Percentiles rank a stretch among this genome's conserved stretches.
These are phyloP conservation scores for Sycophila texana DNA, from an alignment of 2,888 invertebrate species.

Conservation along the genomic window DNA sequence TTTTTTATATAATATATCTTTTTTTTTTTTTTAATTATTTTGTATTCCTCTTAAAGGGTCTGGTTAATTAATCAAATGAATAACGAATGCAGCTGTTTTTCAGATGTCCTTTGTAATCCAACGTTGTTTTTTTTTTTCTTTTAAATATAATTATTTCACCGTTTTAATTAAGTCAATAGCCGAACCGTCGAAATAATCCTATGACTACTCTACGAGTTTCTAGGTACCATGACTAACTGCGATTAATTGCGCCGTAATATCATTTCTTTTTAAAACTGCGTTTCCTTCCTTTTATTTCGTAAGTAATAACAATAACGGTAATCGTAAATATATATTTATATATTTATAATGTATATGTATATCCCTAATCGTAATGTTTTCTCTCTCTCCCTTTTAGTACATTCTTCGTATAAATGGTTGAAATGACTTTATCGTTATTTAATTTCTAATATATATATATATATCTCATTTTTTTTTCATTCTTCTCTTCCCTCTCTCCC, in stretches of 20 bases:
- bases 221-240: conserved; percentile 36
- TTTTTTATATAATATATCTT: conserved; percentile 65
- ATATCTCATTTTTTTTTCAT: conserved; percentile 8
- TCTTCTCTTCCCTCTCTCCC: conserved; percentile 4
- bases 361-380: conserved; percentile 59
- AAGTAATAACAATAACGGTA: conserved; percentile 61
- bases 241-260: conserved; percentile 42
- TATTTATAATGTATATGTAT: conserved; percentile 52
- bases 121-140: conserved; percentile 5
- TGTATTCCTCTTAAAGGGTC: conserved; percentile 49
- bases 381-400: conserved; percentile 11
- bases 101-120: background rate
- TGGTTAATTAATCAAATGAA: conserved; percentile 54
- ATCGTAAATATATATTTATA: conserved; percentile 61
- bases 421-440: conserved; percentile 57
- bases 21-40: conserved; percentile 36
- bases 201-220: conserved; percentile 33
- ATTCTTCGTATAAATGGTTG: conserved; percentile 58
- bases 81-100: conserved; percentile 63
- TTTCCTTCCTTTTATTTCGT: conserved; percentile 37
- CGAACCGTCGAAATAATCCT: conserved; percentile 45
- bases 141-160: conserved; percentile 22
- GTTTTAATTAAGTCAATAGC: conserved; percentile 20
- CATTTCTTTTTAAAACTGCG: conserved; percentile 16
- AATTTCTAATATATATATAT: conserved; percentile 27